phyloP scores from a whole-genome alignment of 2,797 vertebrate genomes.

The Peromyscus attwateri region DNA sequence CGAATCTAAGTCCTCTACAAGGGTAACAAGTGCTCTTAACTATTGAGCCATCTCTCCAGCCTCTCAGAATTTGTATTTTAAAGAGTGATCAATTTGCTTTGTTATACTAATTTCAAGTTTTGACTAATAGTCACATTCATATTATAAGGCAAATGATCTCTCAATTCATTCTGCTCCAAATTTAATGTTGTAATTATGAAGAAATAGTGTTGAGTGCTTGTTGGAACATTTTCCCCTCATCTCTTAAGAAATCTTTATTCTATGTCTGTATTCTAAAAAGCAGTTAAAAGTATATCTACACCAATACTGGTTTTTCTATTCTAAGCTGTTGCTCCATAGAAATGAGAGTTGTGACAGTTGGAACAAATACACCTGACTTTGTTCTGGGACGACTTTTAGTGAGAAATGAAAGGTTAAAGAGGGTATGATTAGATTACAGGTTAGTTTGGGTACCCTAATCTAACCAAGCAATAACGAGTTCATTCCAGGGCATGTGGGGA shows the following conservation, averaged over 20 bases:
- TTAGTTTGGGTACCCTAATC: background rate
- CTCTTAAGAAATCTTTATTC: slow-evolving; percentile 11
- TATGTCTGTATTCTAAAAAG: slow-evolving; percentile 59
- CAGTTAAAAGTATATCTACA: slow-evolving; percentile 28
- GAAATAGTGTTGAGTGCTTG: slow-evolving; percentile 4
- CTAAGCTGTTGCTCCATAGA: slow-evolving; percentile 1
- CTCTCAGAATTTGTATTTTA: slow-evolving; percentile 61
- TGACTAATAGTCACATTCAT: slow-evolving; percentile 52
- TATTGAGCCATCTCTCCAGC: background rate
- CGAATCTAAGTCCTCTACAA: background rate
- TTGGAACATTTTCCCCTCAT: slow-evolving; percentile 49
- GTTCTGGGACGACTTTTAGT: background rate
- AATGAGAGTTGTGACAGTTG: background rate
- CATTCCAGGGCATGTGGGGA: background rate
- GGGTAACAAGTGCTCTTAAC: background rate
- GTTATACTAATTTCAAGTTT: slow-evolving; percentile 64
- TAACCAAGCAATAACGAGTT: background rate
- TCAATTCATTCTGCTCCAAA: slow-evolving; percentile 64
- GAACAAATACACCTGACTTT: slow-evolving; percentile 10
- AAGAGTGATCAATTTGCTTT: slow-evolving; percentile 66
- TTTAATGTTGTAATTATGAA: slow-evolving; percentile 66
- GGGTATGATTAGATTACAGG: too few species aligned
- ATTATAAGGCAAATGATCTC: slow-evolving; percentile 67
- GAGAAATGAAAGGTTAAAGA: background rate
- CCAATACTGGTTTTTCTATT: slow-evolving; percentile 39